phyloP scores from a whole-genome alignment of 1,140 invertebrate species.

The Rhynchophorus ferrugineus region DNA sequence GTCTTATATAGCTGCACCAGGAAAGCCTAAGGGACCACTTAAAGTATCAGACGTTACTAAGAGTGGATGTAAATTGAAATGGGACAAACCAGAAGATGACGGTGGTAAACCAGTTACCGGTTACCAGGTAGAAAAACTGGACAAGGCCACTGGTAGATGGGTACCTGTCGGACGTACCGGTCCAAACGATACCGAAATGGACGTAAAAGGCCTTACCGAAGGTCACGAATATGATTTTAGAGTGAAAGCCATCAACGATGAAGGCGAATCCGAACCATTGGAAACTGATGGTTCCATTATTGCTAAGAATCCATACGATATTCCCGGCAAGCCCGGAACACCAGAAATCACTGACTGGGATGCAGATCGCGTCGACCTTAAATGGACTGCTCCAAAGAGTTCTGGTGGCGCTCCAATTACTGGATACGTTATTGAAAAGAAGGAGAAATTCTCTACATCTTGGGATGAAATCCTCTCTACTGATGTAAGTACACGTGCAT shows the following conservation, averaged over 20 bases:
- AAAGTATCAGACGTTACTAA: constrained; percentile 92
- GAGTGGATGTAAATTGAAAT: constrained; percentile 83
- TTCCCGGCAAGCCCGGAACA: constrained; percentile 79
- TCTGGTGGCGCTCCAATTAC: constrained; percentile 92
- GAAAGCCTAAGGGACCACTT: constrained; percentile 82
- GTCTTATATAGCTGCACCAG: constrained; percentile 55
- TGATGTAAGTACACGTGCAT: constrained; percentile 48
- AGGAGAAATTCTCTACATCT: constrained; percentile 78
- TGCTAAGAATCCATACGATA: constrained; percentile 93
- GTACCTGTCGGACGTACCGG: constrained; percentile 83
- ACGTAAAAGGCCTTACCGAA: constrained; percentile 85
- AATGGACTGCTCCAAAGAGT: constrained; percentile 85
- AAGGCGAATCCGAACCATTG: constrained; percentile 94
- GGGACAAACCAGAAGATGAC: constrained; percentile 97
- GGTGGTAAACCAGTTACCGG: constrained; percentile 94
- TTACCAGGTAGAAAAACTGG: constrained; percentile 95
- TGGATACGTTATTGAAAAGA: constrained; percentile 95
- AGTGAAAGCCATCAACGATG: constrained; percentile 95
- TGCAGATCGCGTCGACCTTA: constrained; percentile 83
- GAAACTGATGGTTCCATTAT: constrained; percentile 75
- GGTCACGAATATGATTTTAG: constrained; percentile 95
- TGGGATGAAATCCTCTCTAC: constrained; percentile 87
- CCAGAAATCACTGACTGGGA: constrained; percentile 91
- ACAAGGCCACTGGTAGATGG: constrained; percentile 88
- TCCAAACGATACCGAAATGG: constrained; percentile 77